Percentiles rank a stretch among this genome's conserved stretches.
phyloP scores from a whole-genome alignment of 1,140 invertebrate species.

The Zaprionus nigranus region DNA sequence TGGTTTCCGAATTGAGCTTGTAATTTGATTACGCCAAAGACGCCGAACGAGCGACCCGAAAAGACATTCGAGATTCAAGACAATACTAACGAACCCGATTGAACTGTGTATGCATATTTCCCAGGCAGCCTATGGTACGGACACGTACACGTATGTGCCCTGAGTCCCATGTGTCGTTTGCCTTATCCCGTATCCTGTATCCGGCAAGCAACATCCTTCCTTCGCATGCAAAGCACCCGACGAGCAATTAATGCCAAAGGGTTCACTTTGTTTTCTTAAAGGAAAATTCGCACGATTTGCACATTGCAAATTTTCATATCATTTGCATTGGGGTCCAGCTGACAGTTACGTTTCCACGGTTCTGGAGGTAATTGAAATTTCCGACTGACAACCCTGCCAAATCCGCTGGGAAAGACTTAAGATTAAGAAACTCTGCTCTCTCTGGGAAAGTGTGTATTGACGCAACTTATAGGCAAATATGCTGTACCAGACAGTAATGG shows the following conservation, averaged over 20 bases:
- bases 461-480: too few relatives aligned
- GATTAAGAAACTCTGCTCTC: neutral
- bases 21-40: constrained; percentile 72
- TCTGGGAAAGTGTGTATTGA: neutral
- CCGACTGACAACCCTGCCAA: constrained; percentile 3
- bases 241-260: constrained; percentile 42
- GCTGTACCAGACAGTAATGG: neutral
- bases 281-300: constrained; percentile 48
- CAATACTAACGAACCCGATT: constrained; percentile 36
- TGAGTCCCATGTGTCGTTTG: neutral
- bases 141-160: too few relatives aligned
- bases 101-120: constrained; percentile 42
- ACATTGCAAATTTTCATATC: constrained; percentile 20
- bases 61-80: constrained; percentile 38
- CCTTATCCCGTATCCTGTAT: constrained; percentile 11
- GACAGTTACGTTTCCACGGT: neutral
- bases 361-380: constrained; percentile 3
- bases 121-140: constrained; percentile 29
- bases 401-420: neutral
- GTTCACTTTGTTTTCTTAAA: constrained; percentile 14
- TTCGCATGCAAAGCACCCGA: constrained; percentile 42
- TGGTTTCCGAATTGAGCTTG: constrained; percentile 56
- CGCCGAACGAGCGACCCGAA: constrained; percentile 25
- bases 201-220: constrained; percentile 4
- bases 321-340: constrained; percentile 36